These are phyloP conservation scores for Sesia apiformis DNA, from an alignment of 2,888 invertebrate species.

Conservation along the genomic window DNA sequence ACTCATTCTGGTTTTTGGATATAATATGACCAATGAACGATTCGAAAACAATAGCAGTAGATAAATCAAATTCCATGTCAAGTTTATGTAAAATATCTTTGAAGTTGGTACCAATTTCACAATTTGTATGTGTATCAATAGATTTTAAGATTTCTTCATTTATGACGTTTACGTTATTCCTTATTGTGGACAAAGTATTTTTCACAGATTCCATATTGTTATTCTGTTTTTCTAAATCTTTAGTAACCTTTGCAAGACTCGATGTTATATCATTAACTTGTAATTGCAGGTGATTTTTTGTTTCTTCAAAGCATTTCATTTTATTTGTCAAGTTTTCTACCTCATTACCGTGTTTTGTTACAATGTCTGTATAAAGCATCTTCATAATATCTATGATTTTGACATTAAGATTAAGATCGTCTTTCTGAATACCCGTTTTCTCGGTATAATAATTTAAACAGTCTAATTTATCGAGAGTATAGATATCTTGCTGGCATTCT, in stretches of 20 bases:
- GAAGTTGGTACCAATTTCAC: slow-evolving; percentile 21
- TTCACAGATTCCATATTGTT: slow-evolving; percentile 20
- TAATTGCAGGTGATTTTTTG: slow-evolving; percentile 25
- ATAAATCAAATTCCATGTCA: slow-evolving; percentile 36
- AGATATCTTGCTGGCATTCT: slow-evolving; percentile 28
- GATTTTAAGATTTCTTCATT: slow-evolving; percentile 14
- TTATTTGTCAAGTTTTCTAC: slow-evolving; percentile 52
- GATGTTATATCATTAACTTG: slow-evolving; percentile 22
- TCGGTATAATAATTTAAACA: slow-evolving; percentile 47
- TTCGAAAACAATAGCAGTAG: slow-evolving; percentile 32
- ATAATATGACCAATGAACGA: slow-evolving; percentile 24
- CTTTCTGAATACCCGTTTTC: slow-evolving; percentile 33
- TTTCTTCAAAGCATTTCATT: slow-evolving; percentile 41
- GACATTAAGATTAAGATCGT: slow-evolving; percentile 24
- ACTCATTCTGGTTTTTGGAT: slow-evolving; percentile 26
- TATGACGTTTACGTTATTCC: slow-evolving; percentile 24
- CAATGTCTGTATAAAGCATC: slow-evolving; percentile 39
- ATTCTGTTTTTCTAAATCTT: slow-evolving; percentile 31
- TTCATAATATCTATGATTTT: slow-evolving; percentile 56
- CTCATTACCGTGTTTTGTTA: slow-evolving; percentile 43
- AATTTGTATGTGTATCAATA: slow-evolving; percentile 14
- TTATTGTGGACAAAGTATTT: slow-evolving; percentile 26
- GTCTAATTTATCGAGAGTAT: slow-evolving; percentile 41
- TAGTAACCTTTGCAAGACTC: slow-evolving; percentile 24
- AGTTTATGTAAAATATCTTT: slow-evolving; percentile 39